phyloP scores from a whole-genome alignment of 2,797 vertebrate species.

The Anguilla marmorata region DNA sequence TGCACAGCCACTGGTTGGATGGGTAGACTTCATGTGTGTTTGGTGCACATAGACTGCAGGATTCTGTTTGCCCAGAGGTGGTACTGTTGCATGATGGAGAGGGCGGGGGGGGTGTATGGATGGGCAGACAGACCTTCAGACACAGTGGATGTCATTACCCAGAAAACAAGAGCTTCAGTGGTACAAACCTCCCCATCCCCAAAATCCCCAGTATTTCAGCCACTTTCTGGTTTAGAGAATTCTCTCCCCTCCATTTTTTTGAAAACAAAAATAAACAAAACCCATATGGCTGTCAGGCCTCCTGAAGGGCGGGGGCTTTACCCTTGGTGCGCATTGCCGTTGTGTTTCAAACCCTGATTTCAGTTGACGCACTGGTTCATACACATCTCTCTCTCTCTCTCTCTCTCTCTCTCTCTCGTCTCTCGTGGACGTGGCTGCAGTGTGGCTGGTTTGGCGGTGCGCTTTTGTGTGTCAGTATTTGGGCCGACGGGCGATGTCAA shows the following conservation, averaged over 20 bases:
- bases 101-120: background rate
- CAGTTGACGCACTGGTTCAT: background rate
- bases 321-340: background rate
- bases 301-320: background rate
- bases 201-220: background rate
- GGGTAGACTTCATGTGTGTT: background rate
- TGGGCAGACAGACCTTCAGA: background rate
- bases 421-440: background rate
- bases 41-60: background rate
- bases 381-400: too few species aligned
- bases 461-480: background rate
- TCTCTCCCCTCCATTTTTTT: background rate
- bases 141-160: background rate
- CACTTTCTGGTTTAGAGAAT: background rate
- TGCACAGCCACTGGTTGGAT: background rate
- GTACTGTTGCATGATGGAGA: background rate
- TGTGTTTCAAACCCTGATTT: background rate
- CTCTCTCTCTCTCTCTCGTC: too few species aligned
- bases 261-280: background rate
- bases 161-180: background rate
- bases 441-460: background rate
- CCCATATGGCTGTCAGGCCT: background rate
- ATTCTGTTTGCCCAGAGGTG: background rate
- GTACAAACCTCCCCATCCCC: background rate
- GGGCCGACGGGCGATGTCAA: background rate